These are phyloP conservation scores for Ormia ochracea DNA, from an alignment of 2,888 invertebrate species.

Conservation along the genomic window DNA sequence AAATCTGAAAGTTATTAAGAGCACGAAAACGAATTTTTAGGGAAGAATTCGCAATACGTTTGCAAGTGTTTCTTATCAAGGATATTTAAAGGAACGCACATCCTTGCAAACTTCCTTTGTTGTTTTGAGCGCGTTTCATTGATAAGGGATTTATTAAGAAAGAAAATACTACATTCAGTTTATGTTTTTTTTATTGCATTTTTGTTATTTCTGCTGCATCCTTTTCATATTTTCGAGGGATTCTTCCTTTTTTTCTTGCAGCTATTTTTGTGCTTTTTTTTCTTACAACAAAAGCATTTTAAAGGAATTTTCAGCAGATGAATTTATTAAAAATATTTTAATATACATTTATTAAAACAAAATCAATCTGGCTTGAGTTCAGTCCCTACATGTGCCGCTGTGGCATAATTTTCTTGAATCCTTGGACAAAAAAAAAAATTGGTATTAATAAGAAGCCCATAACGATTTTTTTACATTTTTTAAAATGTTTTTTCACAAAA, in stretches of 20 bases:
- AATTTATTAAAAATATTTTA: conserved; percentile 11
- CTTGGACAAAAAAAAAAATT: no score
- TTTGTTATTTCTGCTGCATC: conserved; percentile 33
- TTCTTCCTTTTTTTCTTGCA: neutral
- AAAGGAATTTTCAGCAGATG: neutral
- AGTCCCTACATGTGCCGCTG: no score
- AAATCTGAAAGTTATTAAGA: conserved; percentile 32
- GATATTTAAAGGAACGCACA: neutral
- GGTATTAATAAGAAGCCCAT: no score
- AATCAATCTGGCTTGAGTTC: no score
- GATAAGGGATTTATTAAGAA: conserved; percentile 46
- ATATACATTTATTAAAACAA: conserved; percentile 2
- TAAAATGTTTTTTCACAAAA: no score
- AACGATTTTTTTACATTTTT: no score
- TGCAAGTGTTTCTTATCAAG: neutral
- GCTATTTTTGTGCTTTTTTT: conserved; percentile 5
- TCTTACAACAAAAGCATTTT: conserved; percentile 15
- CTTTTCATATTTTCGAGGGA: neutral
- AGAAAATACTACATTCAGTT: conserved; percentile 34
- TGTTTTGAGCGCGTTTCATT: conserved; percentile 30
- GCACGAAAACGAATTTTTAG: conserved; percentile 14
- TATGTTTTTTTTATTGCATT: conserved; percentile 33
- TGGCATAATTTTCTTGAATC: no score
- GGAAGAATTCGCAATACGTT: conserved; percentile 10
- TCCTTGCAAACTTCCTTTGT: neutral